phyloP scores from a whole-genome alignment of 1,140 invertebrate species.

The Monochamus saltuarius region DNA sequence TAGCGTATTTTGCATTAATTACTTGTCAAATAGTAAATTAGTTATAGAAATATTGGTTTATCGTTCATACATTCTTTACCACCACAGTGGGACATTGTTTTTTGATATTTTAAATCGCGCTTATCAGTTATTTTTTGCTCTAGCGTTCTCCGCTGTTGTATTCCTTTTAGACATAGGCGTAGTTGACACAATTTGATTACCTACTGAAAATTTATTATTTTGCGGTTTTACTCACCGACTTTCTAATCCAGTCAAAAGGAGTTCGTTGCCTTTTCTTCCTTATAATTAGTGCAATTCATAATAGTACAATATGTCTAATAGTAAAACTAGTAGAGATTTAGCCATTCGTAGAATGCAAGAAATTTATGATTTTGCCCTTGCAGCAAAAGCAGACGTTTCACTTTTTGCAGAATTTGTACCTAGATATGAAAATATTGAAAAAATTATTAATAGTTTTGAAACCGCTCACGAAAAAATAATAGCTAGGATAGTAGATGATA shows the following conservation, averaged over 20 bases:
- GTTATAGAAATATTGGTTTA: no score
- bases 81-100: no score
- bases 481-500: not conserved
- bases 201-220: no score
- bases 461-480: not conserved
- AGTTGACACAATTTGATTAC: no score
- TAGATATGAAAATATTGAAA: not conserved
- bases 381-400: slow-evolving; percentile 2
- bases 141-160: no score
- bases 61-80: no score
- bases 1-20: no score
- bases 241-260: not conserved
- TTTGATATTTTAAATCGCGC: no score
- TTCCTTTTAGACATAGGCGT: no score
- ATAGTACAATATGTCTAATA: not conserved
- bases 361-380: not conserved
- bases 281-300: slow-evolving; percentile 2
- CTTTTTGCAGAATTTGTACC: not conserved
- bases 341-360: slow-evolving; percentile 12
- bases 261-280: not conserved
- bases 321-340: not conserved
- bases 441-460: not conserved
- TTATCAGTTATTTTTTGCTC: no score
- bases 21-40: no score
- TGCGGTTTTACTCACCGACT: no score